Conservation (phyloP, 2,113 vertebrate species). For the Daboia siamensis region DNA sequence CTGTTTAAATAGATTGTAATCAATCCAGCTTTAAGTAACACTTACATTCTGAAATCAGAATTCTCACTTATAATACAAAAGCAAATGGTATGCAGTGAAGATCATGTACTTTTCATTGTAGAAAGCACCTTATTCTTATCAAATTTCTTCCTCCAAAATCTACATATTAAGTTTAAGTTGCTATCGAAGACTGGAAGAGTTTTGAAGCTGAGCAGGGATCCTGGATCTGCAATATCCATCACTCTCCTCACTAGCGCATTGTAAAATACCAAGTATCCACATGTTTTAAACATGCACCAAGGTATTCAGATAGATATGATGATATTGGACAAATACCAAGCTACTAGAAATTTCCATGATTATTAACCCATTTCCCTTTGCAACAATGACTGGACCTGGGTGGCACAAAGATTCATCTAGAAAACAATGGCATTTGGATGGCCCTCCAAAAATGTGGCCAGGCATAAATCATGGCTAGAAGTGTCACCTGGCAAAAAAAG, state of each 20-base stretch:
- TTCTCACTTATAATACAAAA: neutral
- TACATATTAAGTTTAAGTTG: neutral
- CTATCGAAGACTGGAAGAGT: neutral
- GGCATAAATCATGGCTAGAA: constrained; percentile 4
- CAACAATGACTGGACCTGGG: constrained; percentile 8
- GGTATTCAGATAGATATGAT: neutral
- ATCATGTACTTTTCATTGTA: neutral
- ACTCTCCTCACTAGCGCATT: neutral
- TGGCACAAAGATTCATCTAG: neutral
- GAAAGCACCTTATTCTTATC: neutral
- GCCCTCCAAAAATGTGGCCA: neutral
- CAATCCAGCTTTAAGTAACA: neutral
- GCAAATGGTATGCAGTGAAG: neutral
- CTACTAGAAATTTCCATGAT: constrained; percentile 43
- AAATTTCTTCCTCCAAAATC: neutral
- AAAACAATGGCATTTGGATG: constrained; percentile 1
- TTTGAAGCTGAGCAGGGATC: neutral
- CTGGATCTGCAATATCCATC: neutral
- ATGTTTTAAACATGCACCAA: neutral
- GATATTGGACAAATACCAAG: neutral
- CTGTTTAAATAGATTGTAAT: neutral
- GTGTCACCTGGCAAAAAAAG: neutral
- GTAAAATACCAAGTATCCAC: constrained; percentile 4
- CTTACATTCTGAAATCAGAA: neutral
- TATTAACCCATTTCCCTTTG: neutral